Base-by-base conservation (phyloP, 1,140 invertebrate species). In the Zaprionus taronus region DNA sequence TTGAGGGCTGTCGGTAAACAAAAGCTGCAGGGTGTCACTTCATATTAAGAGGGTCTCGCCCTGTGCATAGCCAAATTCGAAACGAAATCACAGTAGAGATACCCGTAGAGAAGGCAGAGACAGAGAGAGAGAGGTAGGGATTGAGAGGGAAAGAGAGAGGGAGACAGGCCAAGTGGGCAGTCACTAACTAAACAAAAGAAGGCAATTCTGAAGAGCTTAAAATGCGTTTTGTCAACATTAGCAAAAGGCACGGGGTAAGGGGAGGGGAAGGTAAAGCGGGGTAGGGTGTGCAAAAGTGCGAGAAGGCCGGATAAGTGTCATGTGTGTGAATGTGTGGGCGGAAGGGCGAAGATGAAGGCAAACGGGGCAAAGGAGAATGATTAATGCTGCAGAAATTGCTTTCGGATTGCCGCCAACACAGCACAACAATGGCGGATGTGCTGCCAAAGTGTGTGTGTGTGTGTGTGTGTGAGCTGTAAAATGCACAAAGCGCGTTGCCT, bases 141-240 rank as follows among this genome's bases (percentile, higher is more conserved):
- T 15, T n/a, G 14, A 44, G 38, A 2, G 36, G 12, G 12, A 38
- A 15, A 44, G 41, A 44, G 41, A n/a, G 15, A n/a, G 41, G 5
- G 41, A 20, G n/a, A 20, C 6, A 17, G 34, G 22, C 36, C 24
- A 49, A 72, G 24, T 36, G 63, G 73, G 36, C 72, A 63, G 68
- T 70, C 58, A 66, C 56, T 68, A 87, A 80, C 69, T 73, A 81
- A 90, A 89, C 84, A 90, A 89, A 80, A 82, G 81, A 77, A 56
- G 77, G 72, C 79, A 73, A 75, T 74, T 79, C 76, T 71, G 77
- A 85, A 85, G 86, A 85, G 85, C 85, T 90, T 90, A 90, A 90
- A 89, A 89, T 89, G 79, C 85, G 85, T 89, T 89, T 89, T 89
- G 85, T 89, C 85, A 89, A 89, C 85, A 89, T 90, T 85, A 90